Evolutionary conservation across 2,888 invertebrate genomes (phyloP), one percentile per base, ranked within the genome.

Genomic region (Argyra leucocephala): DNA sequence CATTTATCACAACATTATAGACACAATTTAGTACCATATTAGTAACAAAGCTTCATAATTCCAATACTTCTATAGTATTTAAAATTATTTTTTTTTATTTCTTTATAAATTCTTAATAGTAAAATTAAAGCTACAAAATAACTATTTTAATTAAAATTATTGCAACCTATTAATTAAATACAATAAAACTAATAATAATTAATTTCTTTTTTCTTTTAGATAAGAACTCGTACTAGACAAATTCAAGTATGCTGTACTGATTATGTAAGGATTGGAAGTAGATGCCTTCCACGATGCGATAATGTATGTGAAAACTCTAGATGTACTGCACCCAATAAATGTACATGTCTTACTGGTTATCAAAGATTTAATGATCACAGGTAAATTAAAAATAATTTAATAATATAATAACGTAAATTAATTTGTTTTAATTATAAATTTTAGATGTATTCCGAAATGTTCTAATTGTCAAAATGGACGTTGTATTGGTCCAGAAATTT

Each of bases 401-500:
- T 58, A 22, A 10, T n/a, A 58, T 58, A 9, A 21, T 58, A 21
- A 21, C 4, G 7, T 9, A 21, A 22, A 10, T 58, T 22, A 22
- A n/a, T n/a, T n/a, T n/a, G n/a, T 22, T 58, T 6, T 58, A 4
- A 1, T 21, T 57, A 57, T 57, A 22, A 58, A 22, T 58, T 58
- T 58, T 58, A 58, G 73, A 66, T 83, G 82, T 67, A 74, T 75
- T 63, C 70, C 71, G 21, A 69, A 73, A 1, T 78, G 78, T 68
- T 78, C 78, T 64, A 72, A 73, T 2, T 78, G 84, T 63, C 72
- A 77, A 1, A 83, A 85, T 71, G 83, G 82, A 18, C 75, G 76
- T 1, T 84, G 84, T 69, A 72, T 79, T 0, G 80, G 79, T 1
- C 83, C 84, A 1, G 78, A 82, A 60, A 76, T 74, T 0, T 83